Conservation (phyloP, 2,113 vertebrate genomes). For the Stigmatopora nigra region DNA sequence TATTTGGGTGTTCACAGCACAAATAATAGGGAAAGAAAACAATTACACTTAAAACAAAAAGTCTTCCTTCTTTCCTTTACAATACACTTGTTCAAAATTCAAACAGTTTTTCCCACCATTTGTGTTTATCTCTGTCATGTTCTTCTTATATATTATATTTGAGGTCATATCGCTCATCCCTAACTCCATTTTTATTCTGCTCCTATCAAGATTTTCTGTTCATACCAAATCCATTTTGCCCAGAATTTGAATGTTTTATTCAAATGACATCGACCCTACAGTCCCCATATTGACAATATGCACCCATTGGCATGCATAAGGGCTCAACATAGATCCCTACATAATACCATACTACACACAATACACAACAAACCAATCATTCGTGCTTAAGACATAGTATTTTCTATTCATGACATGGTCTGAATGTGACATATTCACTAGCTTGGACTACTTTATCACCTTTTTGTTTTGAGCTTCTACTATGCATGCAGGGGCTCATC, state of each 20-base stretch:
- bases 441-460: conserved; percentile 19
- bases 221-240: not conserved
- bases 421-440: conserved; percentile 44
- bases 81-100: no score
- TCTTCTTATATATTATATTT: no score
- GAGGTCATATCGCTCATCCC: no score
- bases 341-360: not conserved
- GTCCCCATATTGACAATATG: conserved; percentile 6
- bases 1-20: no score
- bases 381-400: conserved; percentile 3
- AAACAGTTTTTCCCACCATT: no score
- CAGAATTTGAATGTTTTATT: not conserved
- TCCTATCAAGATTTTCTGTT: not conserved
- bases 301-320: conserved; percentile 18
- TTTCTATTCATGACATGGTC: conserved; percentile 54
- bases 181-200: not conserved
- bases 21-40: no score
- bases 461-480: conserved; percentile 14
- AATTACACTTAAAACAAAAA: no score
- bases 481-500: conserved; percentile 28
- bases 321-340: conserved; percentile 13
- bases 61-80: no score
- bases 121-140: no score
- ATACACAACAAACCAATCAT: not conserved
- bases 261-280: not conserved